These are phyloP conservation scores for Plectrocnemia conspersa DNA, from an alignment of 1,140 invertebrate species.

Conservation along the genomic window DNA sequence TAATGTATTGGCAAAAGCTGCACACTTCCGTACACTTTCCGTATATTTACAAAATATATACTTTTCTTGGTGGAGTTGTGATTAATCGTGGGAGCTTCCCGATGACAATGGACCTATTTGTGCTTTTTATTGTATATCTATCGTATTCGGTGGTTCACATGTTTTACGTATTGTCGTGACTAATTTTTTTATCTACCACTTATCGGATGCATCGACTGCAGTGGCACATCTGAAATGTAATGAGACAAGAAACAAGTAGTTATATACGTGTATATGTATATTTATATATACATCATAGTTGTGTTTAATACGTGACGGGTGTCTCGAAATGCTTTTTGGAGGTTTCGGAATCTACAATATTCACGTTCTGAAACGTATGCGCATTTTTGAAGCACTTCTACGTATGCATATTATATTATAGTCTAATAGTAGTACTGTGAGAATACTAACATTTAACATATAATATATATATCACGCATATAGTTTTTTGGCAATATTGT, in stretches of 20 bases:
- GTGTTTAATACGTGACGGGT: too few species aligned
- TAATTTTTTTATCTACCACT: slow-evolving; percentile 27
- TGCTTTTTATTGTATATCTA: slow-evolving; percentile 30
- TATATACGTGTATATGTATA: too few species aligned
- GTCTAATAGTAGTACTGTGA: slow-evolving; percentile 15
- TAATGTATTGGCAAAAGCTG: slow-evolving; percentile 36
- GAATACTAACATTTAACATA: slow-evolving; percentile 13
- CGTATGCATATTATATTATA: too few species aligned
- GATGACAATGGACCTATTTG: slow-evolving; percentile 28
- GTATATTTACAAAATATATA: slow-evolving; percentile 26
- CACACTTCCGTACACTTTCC: slow-evolving; percentile 35
- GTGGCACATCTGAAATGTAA: slow-evolving; percentile 32
- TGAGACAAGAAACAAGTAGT: too few species aligned
- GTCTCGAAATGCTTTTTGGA: too few species aligned
- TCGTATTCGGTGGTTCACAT: slow-evolving; percentile 30
- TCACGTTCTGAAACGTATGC: too few species aligned
- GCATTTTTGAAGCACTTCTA: too few species aligned
- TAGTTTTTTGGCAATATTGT: neutral
- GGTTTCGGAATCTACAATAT: too few species aligned
- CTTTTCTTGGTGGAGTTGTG: slow-evolving; percentile 30
- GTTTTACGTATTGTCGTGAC: slow-evolving; percentile 28
- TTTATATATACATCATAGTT: slow-evolving; percentile 27
- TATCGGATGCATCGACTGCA: slow-evolving; percentile 30
- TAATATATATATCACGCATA: neutral
- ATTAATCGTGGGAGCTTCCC: slow-evolving; percentile 33